Conservation (phyloP, 2,888 invertebrate species). For the Tipula helvola region DNA sequence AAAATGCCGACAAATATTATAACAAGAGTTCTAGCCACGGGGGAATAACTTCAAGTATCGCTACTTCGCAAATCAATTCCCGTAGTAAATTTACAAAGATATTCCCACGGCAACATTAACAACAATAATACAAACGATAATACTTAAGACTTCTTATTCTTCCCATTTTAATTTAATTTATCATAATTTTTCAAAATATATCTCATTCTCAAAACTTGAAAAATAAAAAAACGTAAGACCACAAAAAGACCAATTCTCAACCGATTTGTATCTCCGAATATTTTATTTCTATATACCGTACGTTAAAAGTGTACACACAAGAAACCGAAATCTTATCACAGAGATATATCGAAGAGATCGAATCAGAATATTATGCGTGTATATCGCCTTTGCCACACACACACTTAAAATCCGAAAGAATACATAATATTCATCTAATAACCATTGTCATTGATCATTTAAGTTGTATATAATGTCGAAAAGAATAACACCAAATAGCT, state of each 20-base stretch:
- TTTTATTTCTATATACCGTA: not conserved
- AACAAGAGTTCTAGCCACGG: not conserved
- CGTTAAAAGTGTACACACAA: not conserved
- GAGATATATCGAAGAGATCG: not conserved
- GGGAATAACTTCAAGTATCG: not conserved
- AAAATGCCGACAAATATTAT: too few species aligned
- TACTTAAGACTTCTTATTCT: not conserved
- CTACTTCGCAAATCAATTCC: not conserved
- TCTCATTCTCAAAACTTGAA: not conserved
- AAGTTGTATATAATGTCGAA: not conserved
- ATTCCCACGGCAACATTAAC: not conserved
- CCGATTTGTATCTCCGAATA: not conserved
- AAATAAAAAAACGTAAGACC: not conserved
- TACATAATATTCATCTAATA: not conserved
- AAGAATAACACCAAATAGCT: not conserved
- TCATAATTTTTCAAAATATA: not conserved
- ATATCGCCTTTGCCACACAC: not conserved
- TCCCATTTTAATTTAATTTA: not conserved
- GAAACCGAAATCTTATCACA: not conserved
- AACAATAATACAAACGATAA: not conserved
- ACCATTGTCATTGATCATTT: conserved; percentile 4
- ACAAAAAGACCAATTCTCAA: not conserved
- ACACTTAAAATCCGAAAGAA: not conserved
- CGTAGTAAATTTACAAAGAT: not conserved
- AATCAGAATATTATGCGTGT: not conserved